Conservation (phyloP, 2,888 invertebrate genomes). For the Holacanthella duospinosa region DNA sequence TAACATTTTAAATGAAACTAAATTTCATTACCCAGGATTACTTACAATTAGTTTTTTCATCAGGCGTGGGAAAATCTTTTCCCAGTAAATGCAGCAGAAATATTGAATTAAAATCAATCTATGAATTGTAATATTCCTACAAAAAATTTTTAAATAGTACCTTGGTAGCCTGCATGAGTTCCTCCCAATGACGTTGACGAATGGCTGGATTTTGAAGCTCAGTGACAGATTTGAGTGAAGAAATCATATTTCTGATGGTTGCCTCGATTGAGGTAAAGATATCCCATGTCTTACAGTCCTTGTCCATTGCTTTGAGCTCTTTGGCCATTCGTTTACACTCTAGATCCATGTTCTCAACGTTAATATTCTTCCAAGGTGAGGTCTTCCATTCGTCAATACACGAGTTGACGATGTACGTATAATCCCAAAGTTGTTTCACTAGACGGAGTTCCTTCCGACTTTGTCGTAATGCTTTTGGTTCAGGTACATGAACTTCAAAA, state of each 20-base stretch:
- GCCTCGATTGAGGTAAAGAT: slow-evolving; percentile 78
- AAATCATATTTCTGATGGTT: slow-evolving; percentile 90
- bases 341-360: slow-evolving; percentile 96
- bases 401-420: slow-evolving; percentile 75
- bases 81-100: slow-evolving; percentile 4
- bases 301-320: slow-evolving; percentile 79
- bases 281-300: slow-evolving; percentile 93
- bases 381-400: slow-evolving; percentile 89
- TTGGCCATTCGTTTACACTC: slow-evolving; percentile 97
- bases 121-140: no score
- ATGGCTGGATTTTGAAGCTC: slow-evolving; percentile 94
- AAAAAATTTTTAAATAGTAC: no score
- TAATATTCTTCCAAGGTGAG: slow-evolving; percentile 91
- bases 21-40: neutral
- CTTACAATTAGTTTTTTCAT: slow-evolving; percentile 7
- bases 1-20: neutral
- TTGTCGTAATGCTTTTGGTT: slow-evolving; percentile 69
- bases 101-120: neutral
- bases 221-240: slow-evolving; percentile 84
- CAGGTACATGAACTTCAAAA: slow-evolving; percentile 89
- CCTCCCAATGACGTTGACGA: slow-evolving; percentile 91
- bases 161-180: slow-evolving; percentile 92
- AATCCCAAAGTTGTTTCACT: slow-evolving; percentile 84
- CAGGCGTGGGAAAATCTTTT: slow-evolving; percentile 8
- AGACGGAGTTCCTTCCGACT: slow-evolving; percentile 76